Conservation (phyloP, 2,888 invertebrate genomes). For the Quadriops clusia region DNA sequence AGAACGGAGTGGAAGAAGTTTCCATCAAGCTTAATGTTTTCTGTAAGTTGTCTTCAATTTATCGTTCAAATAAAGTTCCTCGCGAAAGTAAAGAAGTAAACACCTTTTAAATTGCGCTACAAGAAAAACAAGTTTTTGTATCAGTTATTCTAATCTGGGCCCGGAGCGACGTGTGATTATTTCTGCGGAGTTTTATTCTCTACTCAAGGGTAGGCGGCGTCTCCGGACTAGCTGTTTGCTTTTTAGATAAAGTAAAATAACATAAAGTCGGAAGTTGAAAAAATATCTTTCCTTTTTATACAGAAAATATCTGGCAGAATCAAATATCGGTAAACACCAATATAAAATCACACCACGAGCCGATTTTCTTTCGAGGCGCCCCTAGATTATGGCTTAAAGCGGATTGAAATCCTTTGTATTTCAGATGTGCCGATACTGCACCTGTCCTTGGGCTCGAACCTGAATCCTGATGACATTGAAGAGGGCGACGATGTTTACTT, state of each 20-base stretch:
- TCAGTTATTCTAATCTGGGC: too few species aligned
- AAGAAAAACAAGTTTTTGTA: slow-evolving; percentile 5
- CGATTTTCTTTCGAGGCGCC: slow-evolving; percentile 16
- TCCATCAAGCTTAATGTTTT: slow-evolving; percentile 73
- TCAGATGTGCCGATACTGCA: slow-evolving; percentile 59
- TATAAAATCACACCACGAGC: slow-evolving; percentile 27
- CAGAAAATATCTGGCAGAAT: too few species aligned
- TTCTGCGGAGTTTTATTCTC: slow-evolving; percentile 7
- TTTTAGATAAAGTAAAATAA: too few species aligned
- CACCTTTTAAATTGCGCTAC: slow-evolving; percentile 15
- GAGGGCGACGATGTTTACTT: slow-evolving; percentile 74
- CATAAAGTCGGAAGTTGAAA: slow-evolving; percentile 6
- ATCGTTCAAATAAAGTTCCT: slow-evolving; percentile 14
- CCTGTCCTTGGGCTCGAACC: slow-evolving; percentile 58
- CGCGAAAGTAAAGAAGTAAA: slow-evolving; percentile 13
- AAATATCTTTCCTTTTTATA: slow-evolving; percentile 4
- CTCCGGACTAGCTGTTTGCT: background rate
- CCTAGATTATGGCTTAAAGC: too few species aligned
- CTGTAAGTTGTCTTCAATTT: slow-evolving; percentile 53
- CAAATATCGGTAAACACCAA: slow-evolving; percentile 26
- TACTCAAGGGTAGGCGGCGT: too few species aligned
- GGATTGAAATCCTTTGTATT: slow-evolving; percentile 28
- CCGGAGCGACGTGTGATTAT: too few species aligned
- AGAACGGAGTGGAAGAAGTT: slow-evolving; percentile 62
- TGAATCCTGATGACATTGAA: slow-evolving; percentile 68